Base-by-base conservation (phyloP, 1,140 invertebrate genomes). In the Himalopsyche phryganea region DNA sequence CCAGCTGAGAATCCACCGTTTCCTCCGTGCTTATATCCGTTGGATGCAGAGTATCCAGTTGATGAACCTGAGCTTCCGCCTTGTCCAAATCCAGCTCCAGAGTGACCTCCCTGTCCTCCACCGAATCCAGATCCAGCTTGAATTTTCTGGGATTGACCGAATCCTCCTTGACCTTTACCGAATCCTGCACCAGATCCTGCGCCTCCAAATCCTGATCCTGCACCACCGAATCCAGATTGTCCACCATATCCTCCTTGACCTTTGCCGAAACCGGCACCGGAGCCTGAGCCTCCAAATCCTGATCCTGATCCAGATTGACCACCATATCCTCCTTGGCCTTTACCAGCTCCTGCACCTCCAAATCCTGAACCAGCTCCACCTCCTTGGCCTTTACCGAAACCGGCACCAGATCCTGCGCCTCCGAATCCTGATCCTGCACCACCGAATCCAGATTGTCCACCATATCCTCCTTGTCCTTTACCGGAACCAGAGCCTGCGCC, bases 51-150 rank as follows among this genome's bases (percentile, higher is more conserved):
- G n/a, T 50, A 46, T 19, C 58, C 50, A 14, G 36, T 13, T 9
- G 38, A 18, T 5, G 55, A 36, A 17, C 19, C 46, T 49, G 45
- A 23, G 15, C 28, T 15, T 40, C n/a, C 49, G 6, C 49, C 42
- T 9, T 52, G 41, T 38, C 15, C 46, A 23, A 60, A 55, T 35
- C 33, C 41, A 13, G 15, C 14, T 14, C 49, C 50, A 40, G 38
- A 40, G 23, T 47, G 18, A 17, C 48, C 40, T 38, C 50, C 40
- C 3, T 28, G 17, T 36, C 23, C 41, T 44, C 40, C 50, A 10
- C 23, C 23, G 5, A 13, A 38, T 44, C 50, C 23, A 3, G 19
- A 38, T 44, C 50, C 50, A 52, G 13, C 11, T 32, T 52, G 38
- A 10, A 36, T 18, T 50, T 23, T 20, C n/a, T n/a, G 17, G 44